Conservation (phyloP, 2,888 invertebrate genomes). For the Sesia bembeciformis region DNA sequence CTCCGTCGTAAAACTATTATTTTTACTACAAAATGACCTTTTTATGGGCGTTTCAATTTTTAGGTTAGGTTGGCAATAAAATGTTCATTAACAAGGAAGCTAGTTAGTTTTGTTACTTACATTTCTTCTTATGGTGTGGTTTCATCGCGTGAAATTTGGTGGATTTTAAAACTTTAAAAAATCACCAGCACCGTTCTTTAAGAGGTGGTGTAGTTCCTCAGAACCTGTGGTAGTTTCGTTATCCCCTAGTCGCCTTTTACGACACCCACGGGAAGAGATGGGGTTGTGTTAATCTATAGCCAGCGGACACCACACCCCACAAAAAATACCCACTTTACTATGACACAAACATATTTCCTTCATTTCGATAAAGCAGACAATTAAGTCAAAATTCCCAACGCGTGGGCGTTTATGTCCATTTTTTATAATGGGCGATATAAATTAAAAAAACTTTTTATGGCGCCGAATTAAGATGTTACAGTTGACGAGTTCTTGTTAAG, state of each 20-base stretch:
- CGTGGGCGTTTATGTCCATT: background rate
- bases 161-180: too few relatives aligned
- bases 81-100: conserved; percentile 12
- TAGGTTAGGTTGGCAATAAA: conserved; percentile 29
- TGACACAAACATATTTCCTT: background rate
- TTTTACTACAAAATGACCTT: background rate
- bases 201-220: too few relatives aligned
- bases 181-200: too few relatives aligned
- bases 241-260: too few relatives aligned
- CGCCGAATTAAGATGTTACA: conserved; percentile 19
- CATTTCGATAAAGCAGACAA: conserved; percentile 2
- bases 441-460: conserved; percentile 13
- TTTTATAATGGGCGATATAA: conserved; percentile 1
- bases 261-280: too few relatives aligned
- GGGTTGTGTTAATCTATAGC: too few relatives aligned
- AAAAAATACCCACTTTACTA: too few relatives aligned
- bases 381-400: background rate
- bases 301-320: too few relatives aligned
- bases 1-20: conserved; percentile 10
- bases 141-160: too few relatives aligned
- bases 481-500: conserved; percentile 7
- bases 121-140: background rate
- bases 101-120: background rate
- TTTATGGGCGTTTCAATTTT: conserved; percentile 40
- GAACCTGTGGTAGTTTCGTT: too few relatives aligned